These are phyloP conservation scores for Anastatus disparis DNA, from an alignment of 1,140 invertebrate genomes.

Conservation along the genomic window DNA sequence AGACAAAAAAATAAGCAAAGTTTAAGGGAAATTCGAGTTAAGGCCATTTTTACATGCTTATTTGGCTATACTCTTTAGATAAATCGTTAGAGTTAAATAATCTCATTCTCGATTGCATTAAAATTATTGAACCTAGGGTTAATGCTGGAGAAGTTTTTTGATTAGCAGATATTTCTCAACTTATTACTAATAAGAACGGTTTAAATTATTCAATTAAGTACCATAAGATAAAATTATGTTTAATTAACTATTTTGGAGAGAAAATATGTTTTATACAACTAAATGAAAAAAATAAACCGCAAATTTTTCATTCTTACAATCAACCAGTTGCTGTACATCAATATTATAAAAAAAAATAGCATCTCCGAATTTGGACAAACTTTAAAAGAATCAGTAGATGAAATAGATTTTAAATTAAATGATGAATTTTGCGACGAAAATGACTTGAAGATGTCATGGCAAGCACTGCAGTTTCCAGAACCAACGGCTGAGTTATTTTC, in stretches of 20 bases:
- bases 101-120: too few species aligned
- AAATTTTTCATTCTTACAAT: background rate
- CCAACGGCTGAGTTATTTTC: background rate
- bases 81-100: too few species aligned
- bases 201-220: background rate
- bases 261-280: background rate
- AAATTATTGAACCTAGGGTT: too few species aligned
- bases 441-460: background rate
- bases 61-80: too few species aligned
- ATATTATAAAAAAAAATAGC: background rate
- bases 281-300: constrained; percentile 11
- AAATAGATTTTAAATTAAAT: background rate
- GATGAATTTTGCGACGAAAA: constrained; percentile 3
- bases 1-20: too few species aligned
- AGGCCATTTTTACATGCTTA: too few species aligned
- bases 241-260: background rate
- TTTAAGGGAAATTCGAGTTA: too few species aligned
- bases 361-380: background rate
- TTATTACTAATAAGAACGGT: too few species aligned
- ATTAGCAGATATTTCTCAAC: too few species aligned
- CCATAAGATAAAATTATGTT: background rate
- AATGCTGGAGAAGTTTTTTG: too few species aligned
- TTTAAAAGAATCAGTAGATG: background rate
- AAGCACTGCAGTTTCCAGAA: background rate
- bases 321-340: background rate